Evolutionary conservation across 2,797 vertebrate species (phyloP).

Genomic region (Florisuga fusca): DNA sequence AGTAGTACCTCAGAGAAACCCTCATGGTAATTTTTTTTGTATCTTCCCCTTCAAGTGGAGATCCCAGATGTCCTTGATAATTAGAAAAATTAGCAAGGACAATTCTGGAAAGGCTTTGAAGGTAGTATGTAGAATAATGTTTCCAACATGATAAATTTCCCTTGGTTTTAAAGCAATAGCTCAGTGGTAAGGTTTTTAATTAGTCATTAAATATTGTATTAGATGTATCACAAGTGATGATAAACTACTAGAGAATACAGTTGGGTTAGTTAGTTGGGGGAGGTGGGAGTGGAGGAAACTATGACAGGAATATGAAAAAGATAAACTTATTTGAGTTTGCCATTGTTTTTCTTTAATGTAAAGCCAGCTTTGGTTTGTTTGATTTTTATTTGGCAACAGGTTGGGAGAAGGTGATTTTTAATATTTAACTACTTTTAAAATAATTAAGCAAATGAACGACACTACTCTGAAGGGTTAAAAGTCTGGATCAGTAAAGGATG

Average conservation of each 20-base stretch:
- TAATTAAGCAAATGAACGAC: background rate
- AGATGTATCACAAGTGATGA: constrained; percentile 31
- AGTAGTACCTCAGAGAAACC: background rate
- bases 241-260: background rate
- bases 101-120: constrained; percentile 58
- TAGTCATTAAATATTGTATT: constrained; percentile 61
- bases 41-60: constrained; percentile 18
- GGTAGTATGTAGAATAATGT: background rate
- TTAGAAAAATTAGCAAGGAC: constrained; percentile 67
- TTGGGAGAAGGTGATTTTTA: constrained; percentile 52
- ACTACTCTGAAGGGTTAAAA: constrained; percentile 70
- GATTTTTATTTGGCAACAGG: constrained; percentile 36
- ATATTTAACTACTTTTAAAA: background rate
- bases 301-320: background rate
- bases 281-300: background rate
- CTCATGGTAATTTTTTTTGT: background rate
- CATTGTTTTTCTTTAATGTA: background rate
- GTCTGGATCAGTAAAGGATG: background rate
- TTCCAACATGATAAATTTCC: constrained; percentile 56
- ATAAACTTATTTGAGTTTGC: background rate
- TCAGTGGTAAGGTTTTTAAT: constrained; percentile 65
- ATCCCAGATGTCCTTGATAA: constrained; percentile 66
- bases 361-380: background rate
- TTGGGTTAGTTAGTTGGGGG: background rate
- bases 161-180: constrained; percentile 64